These are phyloP conservation scores for Barnardius zonarius DNA, from an alignment of 2,113 vertebrate genomes.

Conservation along the genomic window DNA sequence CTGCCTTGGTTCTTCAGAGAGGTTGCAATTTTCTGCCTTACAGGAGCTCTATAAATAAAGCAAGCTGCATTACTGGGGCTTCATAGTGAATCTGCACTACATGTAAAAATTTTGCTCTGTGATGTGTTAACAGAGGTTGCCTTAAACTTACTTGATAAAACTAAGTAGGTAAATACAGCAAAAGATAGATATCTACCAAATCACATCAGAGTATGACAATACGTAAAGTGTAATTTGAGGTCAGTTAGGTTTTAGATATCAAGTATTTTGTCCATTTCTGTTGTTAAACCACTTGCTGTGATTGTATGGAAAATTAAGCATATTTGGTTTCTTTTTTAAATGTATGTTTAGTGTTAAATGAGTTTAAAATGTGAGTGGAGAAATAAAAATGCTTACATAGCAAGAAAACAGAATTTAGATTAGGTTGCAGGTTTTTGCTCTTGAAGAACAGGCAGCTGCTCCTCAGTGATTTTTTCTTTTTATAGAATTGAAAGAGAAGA, in stretches of 20 bases:
- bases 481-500: conserved; percentile 54
- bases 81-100: neutral
- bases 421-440: conserved; percentile 54
- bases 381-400: neutral
- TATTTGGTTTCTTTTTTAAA: conserved; percentile 1
- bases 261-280: neutral
- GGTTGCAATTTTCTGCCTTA: neutral
- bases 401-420: conserved; percentile 40
- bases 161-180: neutral
- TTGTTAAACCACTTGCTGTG: neutral
- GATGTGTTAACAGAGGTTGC: neutral
- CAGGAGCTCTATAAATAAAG: neutral
- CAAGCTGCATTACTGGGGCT: neutral
- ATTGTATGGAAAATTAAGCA: neutral
- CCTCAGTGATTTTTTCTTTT: conserved; percentile 57
- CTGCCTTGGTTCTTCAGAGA: neutral
- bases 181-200: neutral
- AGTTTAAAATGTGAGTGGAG: conserved; percentile 37
- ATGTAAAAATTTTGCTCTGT: neutral
- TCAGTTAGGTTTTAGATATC: neutral
- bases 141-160: neutral
- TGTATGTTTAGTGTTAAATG: neutral
- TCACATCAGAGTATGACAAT: neutral
- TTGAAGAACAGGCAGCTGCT: conserved; percentile 65
- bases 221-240: neutral